These are phyloP conservation scores for Otolemur crassicaudatus DNA, from an alignment of 2,797 vertebrate genomes.

Conservation along the genomic window DNA sequence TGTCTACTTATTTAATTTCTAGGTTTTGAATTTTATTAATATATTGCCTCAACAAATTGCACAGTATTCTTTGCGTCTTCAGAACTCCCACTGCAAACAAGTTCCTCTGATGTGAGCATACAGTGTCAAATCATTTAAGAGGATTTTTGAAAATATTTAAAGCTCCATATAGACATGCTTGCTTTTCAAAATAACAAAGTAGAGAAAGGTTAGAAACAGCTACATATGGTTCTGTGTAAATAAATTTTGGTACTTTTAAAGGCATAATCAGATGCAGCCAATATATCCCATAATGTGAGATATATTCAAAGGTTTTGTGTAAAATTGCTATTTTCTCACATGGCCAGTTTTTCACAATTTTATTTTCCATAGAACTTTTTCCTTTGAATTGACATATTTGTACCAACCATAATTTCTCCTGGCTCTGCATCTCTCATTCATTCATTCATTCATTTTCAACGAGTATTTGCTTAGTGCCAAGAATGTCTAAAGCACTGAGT, in stretches of 20 bases:
- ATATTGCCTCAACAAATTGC: not conserved
- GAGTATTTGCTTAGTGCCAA: not conserved
- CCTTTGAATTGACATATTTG: not conserved
- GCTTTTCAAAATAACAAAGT: not conserved
- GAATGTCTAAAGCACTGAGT: not conserved
- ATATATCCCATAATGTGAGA: not conserved
- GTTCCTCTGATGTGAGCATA: not conserved
- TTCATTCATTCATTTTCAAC: not conserved
- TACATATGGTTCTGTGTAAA: not conserved
- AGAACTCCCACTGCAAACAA: not conserved
- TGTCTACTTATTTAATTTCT: not conserved
- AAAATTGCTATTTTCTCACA: not conserved
- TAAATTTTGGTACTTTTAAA: not conserved
- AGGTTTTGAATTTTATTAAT: constrained; percentile 12
- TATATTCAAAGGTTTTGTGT: not conserved
- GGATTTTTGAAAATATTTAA: constrained; percentile 47
- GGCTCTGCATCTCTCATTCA: not conserved
- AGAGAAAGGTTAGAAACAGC: not conserved
- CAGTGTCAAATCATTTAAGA: not conserved
- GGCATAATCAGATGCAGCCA: not conserved
- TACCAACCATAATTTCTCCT: not conserved
- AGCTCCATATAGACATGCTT: not conserved
- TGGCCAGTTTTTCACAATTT: not conserved
- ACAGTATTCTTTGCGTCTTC: not conserved
- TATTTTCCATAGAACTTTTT: not conserved